Percentiles rank a stretch among this genome's conserved stretches.
Conservation (phyloP, 2,888 invertebrate species). For the Ophion costatus region DNA sequence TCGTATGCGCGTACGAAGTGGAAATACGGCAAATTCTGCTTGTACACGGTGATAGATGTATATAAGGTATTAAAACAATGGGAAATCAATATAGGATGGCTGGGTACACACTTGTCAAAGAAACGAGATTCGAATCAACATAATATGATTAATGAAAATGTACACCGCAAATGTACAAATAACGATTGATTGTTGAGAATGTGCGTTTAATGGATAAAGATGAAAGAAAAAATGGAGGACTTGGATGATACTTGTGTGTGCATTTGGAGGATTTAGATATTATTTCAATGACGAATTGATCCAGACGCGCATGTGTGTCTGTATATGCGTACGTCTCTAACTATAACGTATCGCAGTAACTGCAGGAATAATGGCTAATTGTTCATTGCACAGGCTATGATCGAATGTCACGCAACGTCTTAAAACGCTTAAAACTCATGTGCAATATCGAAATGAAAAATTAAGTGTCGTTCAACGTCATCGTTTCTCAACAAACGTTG, state of each 20-base stretch:
- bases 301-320: constrained; percentile 13
- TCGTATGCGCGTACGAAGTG: not conserved
- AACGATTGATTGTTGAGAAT: not conserved
- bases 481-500: not conserved
- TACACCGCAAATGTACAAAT: not conserved
- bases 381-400: constrained; percentile 4
- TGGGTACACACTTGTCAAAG: constrained; percentile 33
- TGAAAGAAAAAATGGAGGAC: not conserved
- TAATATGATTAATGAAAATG: not conserved
- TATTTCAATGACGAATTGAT: constrained; percentile 30
- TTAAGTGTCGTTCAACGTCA: not conserved
- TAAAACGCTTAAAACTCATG: no score
- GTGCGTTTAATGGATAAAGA: not conserved
- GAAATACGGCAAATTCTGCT: not conserved
- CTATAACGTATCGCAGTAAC: constrained; percentile 22
- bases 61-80: constrained; percentile 60
- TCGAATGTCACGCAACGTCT: constrained; percentile 10
- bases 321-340: constrained; percentile 8
- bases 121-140: constrained; percentile 9
- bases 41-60: constrained; percentile 12
- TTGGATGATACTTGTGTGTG: not conserved
- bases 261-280: not conserved
- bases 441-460: not conserved
- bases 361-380: constrained; percentile 23
- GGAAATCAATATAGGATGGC: constrained; percentile 62